Evolutionary conservation across 2,888 invertebrate species (phyloP).

Genomic region (Melieria crassipennis): DNA sequence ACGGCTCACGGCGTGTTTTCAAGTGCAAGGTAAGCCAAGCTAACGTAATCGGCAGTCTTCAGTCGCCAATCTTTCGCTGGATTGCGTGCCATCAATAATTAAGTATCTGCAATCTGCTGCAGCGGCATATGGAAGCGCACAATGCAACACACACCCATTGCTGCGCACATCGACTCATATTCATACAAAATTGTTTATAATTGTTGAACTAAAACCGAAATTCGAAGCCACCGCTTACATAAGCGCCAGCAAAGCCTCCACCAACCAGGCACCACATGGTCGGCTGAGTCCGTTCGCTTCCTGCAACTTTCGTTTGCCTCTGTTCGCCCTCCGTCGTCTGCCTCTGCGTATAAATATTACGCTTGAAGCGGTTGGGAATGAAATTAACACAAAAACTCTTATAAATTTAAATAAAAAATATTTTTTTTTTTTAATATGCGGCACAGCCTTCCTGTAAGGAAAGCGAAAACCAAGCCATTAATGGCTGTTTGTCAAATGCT

Average conservation of each 20-base stretch:
- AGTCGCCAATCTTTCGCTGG: background rate
- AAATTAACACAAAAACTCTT: constrained; percentile 4
- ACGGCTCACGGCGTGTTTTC: constrained; percentile 27
- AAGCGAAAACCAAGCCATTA: too few species aligned
- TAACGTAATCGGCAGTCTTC: constrained; percentile 1
- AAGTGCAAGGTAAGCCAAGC: constrained; percentile 45
- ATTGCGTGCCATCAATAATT: background rate
- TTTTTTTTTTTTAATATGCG: too few species aligned
- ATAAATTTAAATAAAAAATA: background rate
- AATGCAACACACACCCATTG: too few species aligned
- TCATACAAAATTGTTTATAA: constrained; percentile 22
- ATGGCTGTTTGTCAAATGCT: too few species aligned
- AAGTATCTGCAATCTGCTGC: too few species aligned
- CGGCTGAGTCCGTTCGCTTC: constrained; percentile 42
- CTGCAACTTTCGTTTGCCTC: constrained; percentile 23
- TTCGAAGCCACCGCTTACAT: constrained; percentile 33
- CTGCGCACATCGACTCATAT: too few species aligned
- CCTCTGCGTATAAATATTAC: background rate
- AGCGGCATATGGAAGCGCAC: too few species aligned
- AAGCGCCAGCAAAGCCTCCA: constrained; percentile 32
- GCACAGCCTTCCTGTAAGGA: too few species aligned
- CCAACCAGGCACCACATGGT: constrained; percentile 46
- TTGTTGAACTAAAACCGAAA: constrained; percentile 25
- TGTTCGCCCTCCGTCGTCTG: background rate
- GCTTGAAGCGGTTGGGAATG: background rate